phyloP scores from a whole-genome alignment of 1,140 invertebrate genomes.

The Lucilia cuprina region DNA sequence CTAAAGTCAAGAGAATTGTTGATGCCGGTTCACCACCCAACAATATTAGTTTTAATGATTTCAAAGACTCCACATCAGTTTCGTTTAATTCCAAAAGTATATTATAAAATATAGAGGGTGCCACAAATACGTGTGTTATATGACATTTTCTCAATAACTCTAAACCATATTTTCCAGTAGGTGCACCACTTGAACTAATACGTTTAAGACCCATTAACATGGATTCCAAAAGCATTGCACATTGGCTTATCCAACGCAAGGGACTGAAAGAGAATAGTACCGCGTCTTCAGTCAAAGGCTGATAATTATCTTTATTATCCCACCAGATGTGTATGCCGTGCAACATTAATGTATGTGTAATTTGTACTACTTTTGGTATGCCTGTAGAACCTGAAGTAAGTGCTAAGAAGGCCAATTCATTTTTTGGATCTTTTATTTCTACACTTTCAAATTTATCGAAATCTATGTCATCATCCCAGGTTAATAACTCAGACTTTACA shows the following conservation, averaged over 20 bases:
- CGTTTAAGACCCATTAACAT: slow-evolving; percentile 10
- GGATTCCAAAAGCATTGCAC: slow-evolving; percentile 10
- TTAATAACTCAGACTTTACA: not conserved
- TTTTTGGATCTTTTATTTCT: not conserved
- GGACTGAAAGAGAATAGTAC: slow-evolving; percentile 26
- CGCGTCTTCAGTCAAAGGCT: not conserved
- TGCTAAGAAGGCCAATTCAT: not conserved
- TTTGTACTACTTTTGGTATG: slow-evolving; percentile 22
- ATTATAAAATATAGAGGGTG: slow-evolving; percentile 11
- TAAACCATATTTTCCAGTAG: slow-evolving; percentile 5
- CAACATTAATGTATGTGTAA: slow-evolving; percentile 20
- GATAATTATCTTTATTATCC: not conserved
- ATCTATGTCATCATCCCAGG: not conserved
- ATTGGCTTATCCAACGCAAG: slow-evolving; percentile 21
- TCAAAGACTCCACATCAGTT: not conserved
- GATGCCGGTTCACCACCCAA: slow-evolving; percentile 25
- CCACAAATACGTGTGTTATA: slow-evolving; percentile 19
- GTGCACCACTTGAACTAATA: not conserved
- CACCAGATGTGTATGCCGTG: slow-evolving; percentile 16
- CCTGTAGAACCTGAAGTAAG: slow-evolving; percentile 35
- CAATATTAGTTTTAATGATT: not conserved
- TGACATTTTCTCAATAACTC: not conserved
- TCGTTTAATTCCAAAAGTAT: slow-evolving; percentile 19
- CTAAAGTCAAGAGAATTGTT: not conserved
- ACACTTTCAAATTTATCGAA: slow-evolving; percentile 6